phyloP scores from a whole-genome alignment of 2,113 vertebrate genomes.

The Corythornis vintsioides region DNA sequence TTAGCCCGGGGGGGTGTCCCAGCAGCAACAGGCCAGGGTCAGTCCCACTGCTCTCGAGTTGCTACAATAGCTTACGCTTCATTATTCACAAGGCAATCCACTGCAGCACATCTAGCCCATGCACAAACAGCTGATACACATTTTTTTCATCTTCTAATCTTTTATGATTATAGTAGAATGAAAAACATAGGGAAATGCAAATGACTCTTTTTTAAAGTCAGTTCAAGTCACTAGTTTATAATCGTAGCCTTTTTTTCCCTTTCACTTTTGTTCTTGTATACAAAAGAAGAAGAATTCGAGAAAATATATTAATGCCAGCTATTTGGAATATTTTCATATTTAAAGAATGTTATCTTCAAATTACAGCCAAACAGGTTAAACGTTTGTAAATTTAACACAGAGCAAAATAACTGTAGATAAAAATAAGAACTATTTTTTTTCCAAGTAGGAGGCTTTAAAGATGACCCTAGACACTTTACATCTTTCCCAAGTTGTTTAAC shows the following conservation, averaged over 20 bases:
- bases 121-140: not conserved
- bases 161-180: not conserved
- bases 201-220: not conserved
- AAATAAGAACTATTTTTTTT: not conserved
- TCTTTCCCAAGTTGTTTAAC: not conserved
- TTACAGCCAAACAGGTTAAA: not conserved
- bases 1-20: too few species aligned
- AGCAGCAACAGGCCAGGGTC: too few species aligned
- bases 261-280: not conserved
- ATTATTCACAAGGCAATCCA: not conserved
- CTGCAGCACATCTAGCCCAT: not conserved
- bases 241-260: rapidly evolving
- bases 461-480: not conserved
- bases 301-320: not conserved
- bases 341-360: not conserved
- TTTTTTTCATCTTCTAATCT: not conserved
- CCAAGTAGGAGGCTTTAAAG: not conserved
- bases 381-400: not conserved
- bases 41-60: not conserved
- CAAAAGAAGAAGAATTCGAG: not conserved
- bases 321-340: not conserved
- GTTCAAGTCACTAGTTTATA: not conserved
- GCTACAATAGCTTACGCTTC: not conserved
- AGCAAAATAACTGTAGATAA: not conserved
- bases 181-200: not conserved